phyloP scores from a whole-genome alignment of 1,140 invertebrate species.

The Whitmania pigra region DNA sequence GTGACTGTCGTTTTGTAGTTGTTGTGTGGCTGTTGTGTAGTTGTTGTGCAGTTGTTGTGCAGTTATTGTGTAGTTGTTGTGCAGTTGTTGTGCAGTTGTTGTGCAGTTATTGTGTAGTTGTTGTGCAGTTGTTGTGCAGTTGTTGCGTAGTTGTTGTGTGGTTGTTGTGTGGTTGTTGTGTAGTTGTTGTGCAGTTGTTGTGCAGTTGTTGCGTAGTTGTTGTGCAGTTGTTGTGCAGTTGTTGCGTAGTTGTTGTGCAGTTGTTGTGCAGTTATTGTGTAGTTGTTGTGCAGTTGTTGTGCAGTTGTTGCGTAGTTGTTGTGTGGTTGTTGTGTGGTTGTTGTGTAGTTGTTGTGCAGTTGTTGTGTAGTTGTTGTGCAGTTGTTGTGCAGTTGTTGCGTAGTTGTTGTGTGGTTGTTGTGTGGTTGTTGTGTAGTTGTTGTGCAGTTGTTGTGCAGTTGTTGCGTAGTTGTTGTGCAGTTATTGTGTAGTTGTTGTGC shows the following conservation, averaged over 20 bases:
- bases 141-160: background rate
- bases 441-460: background rate
- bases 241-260: background rate
- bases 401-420: background rate
- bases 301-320: too few species aligned
- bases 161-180: slow-evolving; percentile 2
- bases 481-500: slow-evolving; percentile 11
- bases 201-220: background rate
- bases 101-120: too few species aligned
- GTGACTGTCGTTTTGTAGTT: slow-evolving; percentile 10
- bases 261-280: slow-evolving; percentile 14
- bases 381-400: too few species aligned
- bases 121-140: slow-evolving; percentile 10
- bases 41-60: slow-evolving; percentile 10
- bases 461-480: slow-evolving; percentile 2
- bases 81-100: background rate
- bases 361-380: background rate
- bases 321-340: slow-evolving; percentile 7
- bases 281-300: slow-evolving; percentile 10
- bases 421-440: background rate
- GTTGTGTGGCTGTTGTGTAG: slow-evolving; percentile 11
- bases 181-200: background rate
- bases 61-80: background rate
- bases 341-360: slow-evolving; percentile 2
- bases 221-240: background rate